These are phyloP conservation scores for Coleophora flavipennella DNA, from an alignment of 2,888 invertebrate genomes.

Conservation along the genomic window DNA sequence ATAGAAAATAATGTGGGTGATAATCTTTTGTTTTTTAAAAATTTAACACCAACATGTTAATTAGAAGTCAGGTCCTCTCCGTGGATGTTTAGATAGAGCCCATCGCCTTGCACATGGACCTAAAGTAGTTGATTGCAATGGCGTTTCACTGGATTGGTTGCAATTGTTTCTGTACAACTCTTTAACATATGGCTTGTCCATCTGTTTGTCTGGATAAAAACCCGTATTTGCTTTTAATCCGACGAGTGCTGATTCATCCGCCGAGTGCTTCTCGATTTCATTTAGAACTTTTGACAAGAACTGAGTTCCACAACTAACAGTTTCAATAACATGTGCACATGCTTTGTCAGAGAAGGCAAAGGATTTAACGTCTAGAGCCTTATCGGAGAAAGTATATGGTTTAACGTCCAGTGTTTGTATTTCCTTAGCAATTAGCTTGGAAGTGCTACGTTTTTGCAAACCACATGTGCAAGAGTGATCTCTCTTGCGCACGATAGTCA, in stretches of 20 bases:
- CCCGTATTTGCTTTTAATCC: background rate
- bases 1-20: no score
- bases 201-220: slow-evolving; percentile 7
- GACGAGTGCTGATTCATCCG: background rate
- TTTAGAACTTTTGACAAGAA: slow-evolving; percentile 13
- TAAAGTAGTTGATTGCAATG: background rate
- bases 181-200: slow-evolving; percentile 3
- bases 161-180: slow-evolving; percentile 2
- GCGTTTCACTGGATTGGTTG: background rate
- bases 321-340: slow-evolving; percentile 25
- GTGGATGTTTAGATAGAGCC: slow-evolving; percentile 37
- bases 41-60: no score
- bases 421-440: slow-evolving; percentile 22
- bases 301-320: slow-evolving; percentile 29
- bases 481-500: slow-evolving; percentile 36
- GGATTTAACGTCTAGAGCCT: no score
- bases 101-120: slow-evolving; percentile 35
- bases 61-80: slow-evolving; percentile 52
- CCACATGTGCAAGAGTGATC: slow-evolving; percentile 26
- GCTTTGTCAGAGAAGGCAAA: slow-evolving; percentile 30
- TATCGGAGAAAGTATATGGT: slow-evolving; percentile 8
- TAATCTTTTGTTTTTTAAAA: no score
- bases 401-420: slow-evolving; percentile 26
- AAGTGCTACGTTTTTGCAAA: slow-evolving; percentile 12
- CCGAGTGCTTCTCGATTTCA: background rate